Conservation (phyloP, 2,113 vertebrate species). For the Larimichthys crocea region DNA sequence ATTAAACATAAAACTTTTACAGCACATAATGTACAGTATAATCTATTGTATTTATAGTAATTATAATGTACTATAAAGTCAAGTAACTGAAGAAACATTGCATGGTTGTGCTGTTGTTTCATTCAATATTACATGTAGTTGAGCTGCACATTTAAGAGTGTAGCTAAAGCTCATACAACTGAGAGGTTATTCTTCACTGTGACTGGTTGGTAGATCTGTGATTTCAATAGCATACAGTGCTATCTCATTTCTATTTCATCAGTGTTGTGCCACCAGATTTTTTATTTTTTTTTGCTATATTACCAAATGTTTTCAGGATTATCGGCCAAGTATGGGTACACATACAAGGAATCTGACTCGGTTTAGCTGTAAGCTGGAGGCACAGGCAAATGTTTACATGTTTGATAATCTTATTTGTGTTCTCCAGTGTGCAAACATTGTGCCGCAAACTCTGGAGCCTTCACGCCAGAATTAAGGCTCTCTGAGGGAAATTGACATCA, state of each 20-base stretch:
- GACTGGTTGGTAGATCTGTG: conserved; percentile 13
- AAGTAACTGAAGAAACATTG: not conserved
- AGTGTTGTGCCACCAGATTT: not conserved
- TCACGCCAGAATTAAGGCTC: conserved; percentile 28
- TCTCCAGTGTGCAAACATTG: conserved; percentile 18
- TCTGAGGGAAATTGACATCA: conserved; percentile 47
- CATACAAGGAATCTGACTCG: not conserved
- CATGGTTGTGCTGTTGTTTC: not conserved
- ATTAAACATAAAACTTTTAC: too few species aligned
- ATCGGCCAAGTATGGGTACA: not conserved
- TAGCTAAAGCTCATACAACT: not conserved
- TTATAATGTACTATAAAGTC: not conserved
- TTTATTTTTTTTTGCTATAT: too few species aligned
- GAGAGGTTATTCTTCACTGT: not conserved
- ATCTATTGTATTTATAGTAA: not conserved
- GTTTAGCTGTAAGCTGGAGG: not conserved
- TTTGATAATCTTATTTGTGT: conserved; percentile 12
- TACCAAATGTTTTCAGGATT: not conserved
- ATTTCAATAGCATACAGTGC: not conserved
- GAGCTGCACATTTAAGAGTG: not conserved
- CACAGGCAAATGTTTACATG: conserved; percentile 15
- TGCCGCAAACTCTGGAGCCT: conserved; percentile 18
- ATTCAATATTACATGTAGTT: not conserved
- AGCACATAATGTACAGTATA: not conserved
- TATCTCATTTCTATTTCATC: conserved; percentile 2